Evolutionary conservation across 2,888 invertebrate genomes (phyloP).

Genomic region (Escarpia spicata): DNA sequence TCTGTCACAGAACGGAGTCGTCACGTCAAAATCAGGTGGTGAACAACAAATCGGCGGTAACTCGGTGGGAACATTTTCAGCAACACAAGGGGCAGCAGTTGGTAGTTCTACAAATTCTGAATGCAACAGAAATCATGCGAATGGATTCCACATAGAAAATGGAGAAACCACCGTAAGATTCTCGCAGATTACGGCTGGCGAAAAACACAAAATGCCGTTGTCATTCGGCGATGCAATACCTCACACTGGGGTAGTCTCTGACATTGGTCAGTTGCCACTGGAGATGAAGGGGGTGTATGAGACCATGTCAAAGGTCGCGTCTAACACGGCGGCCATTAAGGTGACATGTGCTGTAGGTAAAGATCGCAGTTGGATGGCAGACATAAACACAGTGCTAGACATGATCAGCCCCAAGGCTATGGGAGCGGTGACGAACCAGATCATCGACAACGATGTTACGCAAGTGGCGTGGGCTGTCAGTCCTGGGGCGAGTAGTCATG

Average conservation of each 20-base stretch:
- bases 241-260: neutral
- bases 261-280: neutral
- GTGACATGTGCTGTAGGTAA: neutral
- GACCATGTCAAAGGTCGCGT: slow-evolving; percentile 7
- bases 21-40: neutral
- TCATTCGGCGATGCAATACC: neutral
- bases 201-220: neutral
- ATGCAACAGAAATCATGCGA: neutral
- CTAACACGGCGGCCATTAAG: neutral
- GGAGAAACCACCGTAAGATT: neutral
- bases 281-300: neutral
- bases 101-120: neutral
- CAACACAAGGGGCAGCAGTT: neutral
- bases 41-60: neutral
- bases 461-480: neutral
- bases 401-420: neutral
- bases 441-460: neutral
- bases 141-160: neutral
- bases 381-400: neutral
- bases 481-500: neutral
- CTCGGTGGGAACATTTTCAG: neutral
- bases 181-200: neutral
- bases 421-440: neutral
- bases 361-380: neutral
- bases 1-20: neutral